These are phyloP conservation scores for Agonopterix arenella DNA, from an alignment of 2,888 invertebrate species.

Conservation along the genomic window DNA sequence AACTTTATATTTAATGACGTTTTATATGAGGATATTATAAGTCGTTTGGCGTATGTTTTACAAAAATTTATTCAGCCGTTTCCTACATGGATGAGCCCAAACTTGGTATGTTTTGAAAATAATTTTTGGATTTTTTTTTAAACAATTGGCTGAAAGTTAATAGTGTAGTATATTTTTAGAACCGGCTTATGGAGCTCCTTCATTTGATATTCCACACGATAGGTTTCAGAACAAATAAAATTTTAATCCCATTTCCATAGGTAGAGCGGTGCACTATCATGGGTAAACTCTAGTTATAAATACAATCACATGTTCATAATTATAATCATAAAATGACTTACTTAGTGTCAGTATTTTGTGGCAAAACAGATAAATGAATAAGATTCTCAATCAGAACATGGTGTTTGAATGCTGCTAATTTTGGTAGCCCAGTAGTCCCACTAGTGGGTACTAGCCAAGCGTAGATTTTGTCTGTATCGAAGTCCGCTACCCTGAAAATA, in stretches of 20 bases:
- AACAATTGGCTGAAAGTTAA: too few species aligned
- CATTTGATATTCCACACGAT: too few species aligned
- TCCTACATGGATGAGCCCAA: too few species aligned
- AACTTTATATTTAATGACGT: too few species aligned
- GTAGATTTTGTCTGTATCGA: conserved; percentile 37
- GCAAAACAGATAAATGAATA: not conserved
- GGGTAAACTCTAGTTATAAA: not conserved
- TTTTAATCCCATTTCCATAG: not conserved
- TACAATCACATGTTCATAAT: not conserved
- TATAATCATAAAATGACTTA: not conserved
- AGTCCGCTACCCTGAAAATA: conserved; percentile 31
- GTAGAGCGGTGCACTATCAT: too few species aligned
- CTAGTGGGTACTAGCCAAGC: conserved; percentile 46
- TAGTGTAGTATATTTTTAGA: too few species aligned
- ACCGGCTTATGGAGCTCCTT: too few species aligned
- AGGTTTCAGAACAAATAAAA: not conserved
- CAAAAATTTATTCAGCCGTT: too few species aligned
- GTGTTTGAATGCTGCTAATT: conserved; percentile 48
- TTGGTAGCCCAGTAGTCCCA: conserved; percentile 47
- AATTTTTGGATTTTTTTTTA: too few species aligned
- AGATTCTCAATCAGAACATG: not conserved
- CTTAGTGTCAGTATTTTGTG: not conserved
- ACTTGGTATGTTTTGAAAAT: too few species aligned
- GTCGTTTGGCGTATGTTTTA: too few species aligned
- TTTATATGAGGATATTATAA: too few species aligned